phyloP scores from a whole-genome alignment of 53 echinoderm and acorn worm species.

The Henricia sp. region DNA sequence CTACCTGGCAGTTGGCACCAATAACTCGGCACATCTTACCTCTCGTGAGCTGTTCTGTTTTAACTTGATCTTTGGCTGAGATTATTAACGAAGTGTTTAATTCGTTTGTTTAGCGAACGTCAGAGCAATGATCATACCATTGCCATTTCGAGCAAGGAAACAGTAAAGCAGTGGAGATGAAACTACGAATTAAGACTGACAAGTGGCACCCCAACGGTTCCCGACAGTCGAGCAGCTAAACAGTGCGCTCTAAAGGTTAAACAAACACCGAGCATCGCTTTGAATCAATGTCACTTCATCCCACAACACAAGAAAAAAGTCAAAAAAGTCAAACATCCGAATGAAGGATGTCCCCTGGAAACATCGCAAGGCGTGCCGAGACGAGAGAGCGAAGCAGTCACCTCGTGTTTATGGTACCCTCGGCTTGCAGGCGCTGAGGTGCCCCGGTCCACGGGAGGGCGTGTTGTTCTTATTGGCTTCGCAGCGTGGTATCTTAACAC shows the following conservation, averaged over 20 bases:
- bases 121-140: not conserved
- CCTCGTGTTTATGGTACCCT: slow-evolving; percentile 49
- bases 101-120: not conserved
- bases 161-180: not conserved
- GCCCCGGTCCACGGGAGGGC: slow-evolving; percentile 23
- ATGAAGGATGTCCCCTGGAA: slow-evolving; percentile 22
- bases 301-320: not conserved
- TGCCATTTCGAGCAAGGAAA: not conserved
- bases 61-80: no score
- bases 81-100: no score
- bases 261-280: slow-evolving; percentile 44
- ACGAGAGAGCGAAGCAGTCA: slow-evolving; percentile 9
- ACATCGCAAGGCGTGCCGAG: slow-evolving; percentile 32
- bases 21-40: no score
- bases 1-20: no score
- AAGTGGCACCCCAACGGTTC: slow-evolving; percentile 8
- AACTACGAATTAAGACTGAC: slow-evolving; percentile 24
- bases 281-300: slow-evolving; percentile 30
- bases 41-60: no score
- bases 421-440: slow-evolving; percentile 26
- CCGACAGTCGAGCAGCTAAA: not conserved
- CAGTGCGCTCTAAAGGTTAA: slow-evolving; percentile 56
- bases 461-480: slow-evolving; percentile 40
- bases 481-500: not conserved
- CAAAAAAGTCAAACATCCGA: no score